Evolutionary conservation across 2,113 vertebrate species (phyloP), one percentile per base, ranked within the genome.

Genomic region (Atherinomorus stipes): DNA sequence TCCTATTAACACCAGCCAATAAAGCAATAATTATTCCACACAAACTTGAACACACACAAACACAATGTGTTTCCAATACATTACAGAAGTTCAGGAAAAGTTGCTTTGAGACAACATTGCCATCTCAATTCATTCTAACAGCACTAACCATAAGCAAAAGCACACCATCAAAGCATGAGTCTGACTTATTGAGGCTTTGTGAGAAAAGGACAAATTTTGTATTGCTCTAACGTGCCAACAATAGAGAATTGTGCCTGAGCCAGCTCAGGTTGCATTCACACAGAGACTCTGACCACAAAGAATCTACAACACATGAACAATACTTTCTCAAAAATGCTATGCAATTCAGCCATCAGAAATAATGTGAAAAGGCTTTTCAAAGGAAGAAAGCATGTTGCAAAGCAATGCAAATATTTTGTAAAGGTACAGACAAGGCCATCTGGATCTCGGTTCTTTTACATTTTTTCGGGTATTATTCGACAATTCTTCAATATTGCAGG

Each of bases 141-240:
- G 21, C 18, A 47, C 4, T n/a, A 47, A 47, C 9, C 25, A 69
- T 9, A 61, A 13, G 31, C 38, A 54, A 34, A 22, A 66, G 37
- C 23, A 21, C 38, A 51, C 22, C 1, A 47, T 58, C 26, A 58
- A 19, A 47, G n/a, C 15, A 18, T 10, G 3, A 25, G 38, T 38
- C 26, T 34, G 45, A 34, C 7, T 68, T 15, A 69, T 9, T 28
- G n/a, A 49, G 44, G 28, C 18, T 37, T 19, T 1, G 12, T 38
- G 12, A 38, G 8, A 21, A n/a, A 50, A 16, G 1, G 2, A 26
- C n/a, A 50, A 25, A 45, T 61, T 3, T 9, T 0, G 38, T 28
- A 28, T 22, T 26, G 61, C 51, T 71, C 57, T 49, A 26, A 51
- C 22, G n/a, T n/a, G 26, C 49, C 45, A 71, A 1, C 50, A 22